Evolutionary conservation across 2,888 invertebrate species (phyloP), one percentile per base, ranked within the genome.

Genomic region (Oscheius myriophilus): DNA sequence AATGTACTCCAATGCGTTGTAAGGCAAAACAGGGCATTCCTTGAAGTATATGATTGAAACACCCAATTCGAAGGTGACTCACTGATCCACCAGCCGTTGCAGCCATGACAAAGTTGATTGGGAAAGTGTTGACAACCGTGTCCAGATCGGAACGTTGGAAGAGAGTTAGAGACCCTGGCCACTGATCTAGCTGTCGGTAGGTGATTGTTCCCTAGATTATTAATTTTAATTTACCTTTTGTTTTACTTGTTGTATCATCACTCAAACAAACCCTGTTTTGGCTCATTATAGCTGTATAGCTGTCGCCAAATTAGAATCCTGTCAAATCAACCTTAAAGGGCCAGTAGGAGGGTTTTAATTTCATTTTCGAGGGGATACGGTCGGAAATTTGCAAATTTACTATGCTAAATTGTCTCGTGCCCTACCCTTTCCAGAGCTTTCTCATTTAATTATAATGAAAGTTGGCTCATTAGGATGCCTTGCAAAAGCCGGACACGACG

Each of bases 21-120:
- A 16, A 16, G 61, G 49, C 4, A 61, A 23, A 2, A 46, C 12
- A 33, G 61, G 61, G 21, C 61, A 61, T 51, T 51, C 9, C 61
- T 61, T 6, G 4, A 9, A 9, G 4, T 33, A 6, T 33, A 6
- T 9, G 4, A 33, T 14, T 4, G n/a, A n/a, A n/a, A n/a, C n/a
- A n/a, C 26, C 12, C 14, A 26, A 6, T 46, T n/a, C 4, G 1
- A 16, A 55, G 2, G 7, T 33, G 7, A 16, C 59, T 58, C 3
- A 58, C 59, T 9, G 61, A 49, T 43, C 45, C 61, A 7, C 65
- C 65, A 9, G 65, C 53, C 0, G 65, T 65, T 4, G 65, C 65
- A 12, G 41, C 65, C 45, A 65, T 16, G 1, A 65, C 53, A 18
- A 53, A 26, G 18, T 65, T 43, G 9, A 65, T 39, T 55, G n/a